These are phyloP conservation scores for Neotoxoptera formosana DNA, from an alignment of 1,140 invertebrate genomes.

Conservation along the genomic window DNA sequence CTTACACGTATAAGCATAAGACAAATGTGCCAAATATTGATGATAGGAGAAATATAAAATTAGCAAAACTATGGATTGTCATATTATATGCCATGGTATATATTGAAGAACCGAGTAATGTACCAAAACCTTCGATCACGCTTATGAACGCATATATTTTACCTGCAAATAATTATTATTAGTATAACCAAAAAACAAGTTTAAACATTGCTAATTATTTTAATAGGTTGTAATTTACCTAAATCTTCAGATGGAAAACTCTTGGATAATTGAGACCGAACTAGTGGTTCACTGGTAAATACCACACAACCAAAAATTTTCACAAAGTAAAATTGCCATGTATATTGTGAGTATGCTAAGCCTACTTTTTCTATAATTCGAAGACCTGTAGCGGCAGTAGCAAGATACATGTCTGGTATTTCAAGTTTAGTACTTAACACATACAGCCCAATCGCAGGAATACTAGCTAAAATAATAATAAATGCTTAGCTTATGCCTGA, in stretches of 20 bases:
- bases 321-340: slow-evolving; percentile 74
- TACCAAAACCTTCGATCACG: slow-evolving; percentile 70
- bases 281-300: slow-evolving; percentile 69
- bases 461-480: slow-evolving; percentile 12
- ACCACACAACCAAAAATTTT: slow-evolving; percentile 67
- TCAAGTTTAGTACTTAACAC: slow-evolving; percentile 35
- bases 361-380: slow-evolving; percentile 65
- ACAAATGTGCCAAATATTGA: slow-evolving; percentile 12
- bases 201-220: neutral
- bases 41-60: slow-evolving; percentile 52
- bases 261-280: slow-evolving; percentile 73
- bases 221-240: slow-evolving; percentile 65
- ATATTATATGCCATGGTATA: slow-evolving; percentile 70
- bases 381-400: slow-evolving; percentile 65
- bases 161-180: slow-evolving; percentile 63
- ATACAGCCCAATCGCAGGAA: slow-evolving; percentile 23
- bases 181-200: neutral
- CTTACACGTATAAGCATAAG: slow-evolving; percentile 39
- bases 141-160: slow-evolving; percentile 72
- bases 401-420: slow-evolving; percentile 61
- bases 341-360: slow-evolving; percentile 66
- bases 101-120: slow-evolving; percentile 69
- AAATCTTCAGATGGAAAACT: slow-evolving; percentile 71
- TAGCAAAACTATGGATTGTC: slow-evolving; percentile 25
- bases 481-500: neutral